Base-by-base conservation (phyloP, 2,888 invertebrate genomes). In the Idaea straminata region DNA sequence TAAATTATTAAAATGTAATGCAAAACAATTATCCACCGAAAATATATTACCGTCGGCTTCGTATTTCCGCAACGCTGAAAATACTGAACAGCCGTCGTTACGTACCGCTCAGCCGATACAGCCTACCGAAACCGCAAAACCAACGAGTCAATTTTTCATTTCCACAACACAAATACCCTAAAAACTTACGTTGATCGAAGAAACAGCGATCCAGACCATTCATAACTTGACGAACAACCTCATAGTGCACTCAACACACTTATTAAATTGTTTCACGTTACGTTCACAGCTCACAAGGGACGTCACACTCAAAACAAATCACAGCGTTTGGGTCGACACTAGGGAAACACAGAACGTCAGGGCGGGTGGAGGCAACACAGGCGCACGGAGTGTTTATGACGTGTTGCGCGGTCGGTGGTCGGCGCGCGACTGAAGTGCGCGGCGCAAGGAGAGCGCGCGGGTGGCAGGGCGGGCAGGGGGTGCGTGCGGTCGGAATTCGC, bases 121-220 rank as follows among this genome's bases (percentile, higher is more conserved):
- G 81, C 84, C 81, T 78, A 77, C 78, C 76, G 77, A 77, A 77
- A 86, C 87, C 87, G 83, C 87, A 86, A 77, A 80, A 82, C 82
- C 86, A 81, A 80, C 78, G 79, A 79, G 79, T 76, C 78, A 82
- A 81, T 82, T 83, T 82, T 79, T 80, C 83, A 83, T 83, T 66
- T 70, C 69, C 68, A 69, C 70, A 75, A 74, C 70, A 71, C 71
- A 68, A 86, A 85, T 83, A 83, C 75, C 76, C 77, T 78, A 78
- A 80, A 79, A 81, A 89, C 92, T 92, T 88, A 92, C 92, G 92
- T 91, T 92, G 92, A 90, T 92, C 92, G 89, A 92, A 92, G 89
- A 92, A 92, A 86, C 92, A 92, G 86, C 92, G 91, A 88, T 92
- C 92, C 89, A 92, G 87, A 89, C 92, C 92, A 92, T 92, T 92